A percentile compares a stretch with the other conserved stretches of the same genome.
Conservation (phyloP, 37 sponge, comb jelly and placozoan species). For the Ephydatia muelleri region DNA sequence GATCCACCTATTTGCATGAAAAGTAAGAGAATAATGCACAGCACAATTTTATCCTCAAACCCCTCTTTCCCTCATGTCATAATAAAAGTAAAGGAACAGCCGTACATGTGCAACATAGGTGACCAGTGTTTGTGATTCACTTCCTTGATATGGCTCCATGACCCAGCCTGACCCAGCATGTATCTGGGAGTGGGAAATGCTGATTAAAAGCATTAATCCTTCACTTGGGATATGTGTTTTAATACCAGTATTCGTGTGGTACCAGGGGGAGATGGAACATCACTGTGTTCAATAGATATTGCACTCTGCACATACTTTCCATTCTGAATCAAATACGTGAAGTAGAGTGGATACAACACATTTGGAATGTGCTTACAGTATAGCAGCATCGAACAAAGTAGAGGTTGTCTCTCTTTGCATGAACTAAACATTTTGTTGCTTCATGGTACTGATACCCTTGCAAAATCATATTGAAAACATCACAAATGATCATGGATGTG, state of each 20-base stretch:
- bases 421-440: conserved; percentile 52
- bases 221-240: not conserved
- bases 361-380: conserved; percentile 21
- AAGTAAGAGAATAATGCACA: not conserved
- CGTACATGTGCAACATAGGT: conserved; percentile 62
- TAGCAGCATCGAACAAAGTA: conserved; percentile 32
- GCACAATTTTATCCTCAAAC: not conserved
- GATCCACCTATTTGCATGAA: conserved; percentile 32
- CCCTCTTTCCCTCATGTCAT: not conserved
- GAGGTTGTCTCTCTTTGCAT: conserved; percentile 37
- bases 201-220: not conserved
- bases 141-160: conserved; percentile 56
- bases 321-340: conserved; percentile 43
- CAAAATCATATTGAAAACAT: not conserved
- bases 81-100: not conserved
- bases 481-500: not conserved
- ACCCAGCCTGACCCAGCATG: conserved; percentile 68
- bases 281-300: conserved; percentile 54
- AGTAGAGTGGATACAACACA: not conserved
- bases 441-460: conserved; percentile 24
- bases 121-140: conserved; percentile 41
- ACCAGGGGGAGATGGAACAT: conserved; percentile 34
- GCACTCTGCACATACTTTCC: conserved; percentile 52
- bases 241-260: conserved; percentile 54
- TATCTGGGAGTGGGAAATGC: conserved; percentile 3